Conservation (phyloP, 1,140 invertebrate species). For the Parasteatoda tepidariorum region DNA sequence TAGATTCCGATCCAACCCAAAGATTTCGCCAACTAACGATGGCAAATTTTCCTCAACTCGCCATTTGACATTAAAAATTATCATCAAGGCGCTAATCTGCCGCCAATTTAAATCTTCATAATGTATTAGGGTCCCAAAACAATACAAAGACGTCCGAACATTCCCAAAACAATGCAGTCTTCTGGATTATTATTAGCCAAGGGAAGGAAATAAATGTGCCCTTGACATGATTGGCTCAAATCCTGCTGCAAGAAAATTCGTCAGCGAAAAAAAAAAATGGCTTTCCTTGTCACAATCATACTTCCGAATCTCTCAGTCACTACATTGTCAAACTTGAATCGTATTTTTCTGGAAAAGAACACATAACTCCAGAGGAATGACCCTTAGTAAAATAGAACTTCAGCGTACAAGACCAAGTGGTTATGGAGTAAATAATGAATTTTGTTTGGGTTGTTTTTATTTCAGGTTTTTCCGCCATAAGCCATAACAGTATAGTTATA, state of each 20-base stretch:
- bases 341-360: neutral
- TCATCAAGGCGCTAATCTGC: constrained; percentile 40
- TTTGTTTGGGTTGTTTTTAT: too few species aligned
- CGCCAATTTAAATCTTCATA: constrained; percentile 25
- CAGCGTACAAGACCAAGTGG: neutral
- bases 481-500: too few species aligned
- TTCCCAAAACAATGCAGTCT: constrained; percentile 38
- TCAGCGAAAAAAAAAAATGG: constrained; percentile 53
- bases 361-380: constrained; percentile 4
- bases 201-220: constrained; percentile 51
- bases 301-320: constrained; percentile 27
- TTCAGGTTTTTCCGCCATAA: too few species aligned
- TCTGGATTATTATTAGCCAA: constrained; percentile 56
- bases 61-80: constrained; percentile 45
- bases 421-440: neutral
- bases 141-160: constrained; percentile 45
- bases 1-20: too few species aligned
- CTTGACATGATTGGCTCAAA: constrained; percentile 54
- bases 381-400: neutral
- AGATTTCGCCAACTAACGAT: constrained; percentile 31
- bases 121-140: constrained; percentile 15
- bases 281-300: constrained; percentile 49
- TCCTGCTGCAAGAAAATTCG: constrained; percentile 34
- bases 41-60: neutral
- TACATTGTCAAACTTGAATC: neutral